These are phyloP conservation scores for Fundulus diaphanus DNA, from an alignment of 2,797 vertebrate genomes.

Conservation along the genomic window DNA sequence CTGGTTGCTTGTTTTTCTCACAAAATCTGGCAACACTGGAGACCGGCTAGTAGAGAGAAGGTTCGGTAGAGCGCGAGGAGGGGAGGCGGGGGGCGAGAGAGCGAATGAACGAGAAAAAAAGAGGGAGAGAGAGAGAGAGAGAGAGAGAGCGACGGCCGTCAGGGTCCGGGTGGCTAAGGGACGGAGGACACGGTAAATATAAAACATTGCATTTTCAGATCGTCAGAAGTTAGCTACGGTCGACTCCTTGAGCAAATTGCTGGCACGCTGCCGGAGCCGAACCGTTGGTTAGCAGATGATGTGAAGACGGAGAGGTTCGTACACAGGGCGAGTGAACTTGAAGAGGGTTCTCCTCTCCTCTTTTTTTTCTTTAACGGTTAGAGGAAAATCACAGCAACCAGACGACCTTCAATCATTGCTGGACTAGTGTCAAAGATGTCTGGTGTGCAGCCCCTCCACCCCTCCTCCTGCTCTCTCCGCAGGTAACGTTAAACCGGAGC, in stretches of 20 bases:
- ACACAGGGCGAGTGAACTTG: constrained; percentile 68
- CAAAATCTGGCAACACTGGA: no score
- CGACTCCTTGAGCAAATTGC: constrained; percentile 53
- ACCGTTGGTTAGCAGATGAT: constrained; percentile 58
- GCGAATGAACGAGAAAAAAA: constrained; percentile 34
- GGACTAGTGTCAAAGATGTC: constrained; percentile 14
- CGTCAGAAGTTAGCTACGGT: constrained; percentile 36
- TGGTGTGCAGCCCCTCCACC: constrained; percentile 4
- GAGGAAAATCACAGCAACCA: constrained; percentile 24
- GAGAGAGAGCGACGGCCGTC: constrained; percentile 64
- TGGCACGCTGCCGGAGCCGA: constrained; percentile 50
- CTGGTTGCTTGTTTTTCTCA: no score
- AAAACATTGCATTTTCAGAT: constrained; percentile 55
- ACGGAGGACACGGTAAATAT: constrained; percentile 80
- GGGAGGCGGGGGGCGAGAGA: constrained; percentile 47
- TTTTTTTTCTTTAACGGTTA: background rate
- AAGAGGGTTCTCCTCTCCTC: constrained; percentile 37
- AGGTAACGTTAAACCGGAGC: constrained; percentile 58
- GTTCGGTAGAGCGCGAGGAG: constrained; percentile 62
- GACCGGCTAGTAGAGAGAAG: constrained; percentile 64
- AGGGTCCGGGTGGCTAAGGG: constrained; percentile 71
- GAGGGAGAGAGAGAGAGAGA: constrained; percentile 50
- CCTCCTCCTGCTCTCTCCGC: constrained; percentile 10
- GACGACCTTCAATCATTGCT: constrained; percentile 13
- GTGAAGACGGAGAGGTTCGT: constrained; percentile 61